phyloP scores from a whole-genome alignment of 2,797 vertebrate species.

The Pangasius krempfi region DNA sequence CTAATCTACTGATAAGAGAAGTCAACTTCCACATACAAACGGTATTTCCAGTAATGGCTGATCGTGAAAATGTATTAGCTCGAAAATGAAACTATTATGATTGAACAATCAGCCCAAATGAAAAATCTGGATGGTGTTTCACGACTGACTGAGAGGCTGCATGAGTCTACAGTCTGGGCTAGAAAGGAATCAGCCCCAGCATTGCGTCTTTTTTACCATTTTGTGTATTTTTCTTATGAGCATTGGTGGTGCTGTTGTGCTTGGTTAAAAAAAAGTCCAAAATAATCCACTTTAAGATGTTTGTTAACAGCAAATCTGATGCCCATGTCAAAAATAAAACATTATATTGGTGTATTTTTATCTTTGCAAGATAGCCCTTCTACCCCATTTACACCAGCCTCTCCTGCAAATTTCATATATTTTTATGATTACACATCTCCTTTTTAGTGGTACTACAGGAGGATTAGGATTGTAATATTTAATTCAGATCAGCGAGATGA shows the following conservation, averaged over 20 bases:
- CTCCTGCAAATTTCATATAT: background rate
- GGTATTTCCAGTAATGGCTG: constrained; percentile 4
- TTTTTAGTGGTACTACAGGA: background rate
- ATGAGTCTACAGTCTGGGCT: background rate
- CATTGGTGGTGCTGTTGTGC: background rate
- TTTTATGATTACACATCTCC: background rate
- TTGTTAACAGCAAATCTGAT: background rate
- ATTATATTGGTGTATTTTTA: background rate
- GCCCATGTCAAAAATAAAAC: background rate
- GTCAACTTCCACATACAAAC: background rate
- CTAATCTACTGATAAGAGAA: background rate
- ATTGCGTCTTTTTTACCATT: background rate
- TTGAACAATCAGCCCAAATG: background rate
- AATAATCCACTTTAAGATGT: background rate
- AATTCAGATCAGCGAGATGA: background rate
- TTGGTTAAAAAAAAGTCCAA: background rate
- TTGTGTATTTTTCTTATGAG: background rate
- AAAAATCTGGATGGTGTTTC: background rate
- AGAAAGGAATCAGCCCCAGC: background rate
- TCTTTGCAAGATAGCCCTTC: background rate
- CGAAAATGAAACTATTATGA: background rate
- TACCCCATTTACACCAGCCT: background rate
- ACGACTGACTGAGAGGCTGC: background rate
- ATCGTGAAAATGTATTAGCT: background rate
- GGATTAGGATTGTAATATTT: background rate